A percentile compares a stretch with the other conserved stretches of the same genome.
These are phyloP conservation scores for Onychomys arenicola DNA, from an alignment of 2,797 vertebrate species.

Conservation along the genomic window DNA sequence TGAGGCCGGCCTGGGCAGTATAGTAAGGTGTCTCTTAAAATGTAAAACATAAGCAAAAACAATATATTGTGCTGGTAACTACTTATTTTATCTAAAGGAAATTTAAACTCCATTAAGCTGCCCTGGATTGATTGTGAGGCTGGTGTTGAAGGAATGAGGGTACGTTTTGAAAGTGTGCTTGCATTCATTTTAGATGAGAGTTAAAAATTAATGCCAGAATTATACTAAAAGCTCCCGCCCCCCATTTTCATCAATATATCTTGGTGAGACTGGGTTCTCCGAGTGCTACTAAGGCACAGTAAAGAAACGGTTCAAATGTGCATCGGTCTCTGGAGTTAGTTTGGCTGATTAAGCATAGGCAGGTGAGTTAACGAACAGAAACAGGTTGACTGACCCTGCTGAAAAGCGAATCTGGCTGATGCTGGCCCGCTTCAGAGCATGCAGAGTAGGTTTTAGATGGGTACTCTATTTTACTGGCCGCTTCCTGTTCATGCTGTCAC, in stretches of 20 bases:
- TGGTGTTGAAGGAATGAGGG: not conserved
- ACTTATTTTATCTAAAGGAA: not conserved
- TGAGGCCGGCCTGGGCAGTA: not conserved
- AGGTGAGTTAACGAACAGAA: not conserved
- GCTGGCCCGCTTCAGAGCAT: not conserved
- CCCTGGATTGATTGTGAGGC: not conserved
- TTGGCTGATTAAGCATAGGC: not conserved
- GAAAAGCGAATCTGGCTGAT: not conserved
- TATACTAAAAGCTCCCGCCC: not conserved
- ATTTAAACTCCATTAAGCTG: not conserved
- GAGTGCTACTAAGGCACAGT: not conserved
- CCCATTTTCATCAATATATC: not conserved
- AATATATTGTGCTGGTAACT: not conserved
- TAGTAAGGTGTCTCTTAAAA: not conserved
- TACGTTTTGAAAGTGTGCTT: not conserved
- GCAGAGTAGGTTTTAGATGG: not conserved
- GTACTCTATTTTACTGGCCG: not conserved
- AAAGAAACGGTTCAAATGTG: not conserved
- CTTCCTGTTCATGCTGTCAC: not conserved
- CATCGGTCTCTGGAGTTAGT: not conserved
- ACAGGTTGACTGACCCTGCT: not conserved
- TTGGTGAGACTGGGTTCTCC: not conserved
- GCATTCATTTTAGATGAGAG: not conserved
- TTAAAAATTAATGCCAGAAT: not conserved
- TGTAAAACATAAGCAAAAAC: not conserved